phyloP scores from a whole-genome alignment of 2,113 vertebrate species.

The Dendropsophus ebraccatus region DNA sequence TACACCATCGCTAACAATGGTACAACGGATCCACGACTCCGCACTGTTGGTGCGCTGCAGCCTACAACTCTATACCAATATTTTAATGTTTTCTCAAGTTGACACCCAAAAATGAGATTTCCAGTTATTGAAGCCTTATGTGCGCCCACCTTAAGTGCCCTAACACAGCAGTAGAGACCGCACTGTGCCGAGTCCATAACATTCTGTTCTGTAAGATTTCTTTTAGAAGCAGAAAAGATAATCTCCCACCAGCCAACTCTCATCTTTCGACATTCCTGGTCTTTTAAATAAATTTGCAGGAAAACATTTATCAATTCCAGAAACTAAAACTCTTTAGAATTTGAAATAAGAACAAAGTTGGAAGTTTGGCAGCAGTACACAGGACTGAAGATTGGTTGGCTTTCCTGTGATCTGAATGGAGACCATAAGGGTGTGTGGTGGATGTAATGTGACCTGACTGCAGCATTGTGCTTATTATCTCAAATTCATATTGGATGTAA shows the following conservation, averaged over 20 bases:
- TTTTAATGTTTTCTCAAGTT: no score
- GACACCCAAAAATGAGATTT: no score
- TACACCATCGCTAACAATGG: no score
- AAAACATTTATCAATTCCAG: slow-evolving; percentile 52
- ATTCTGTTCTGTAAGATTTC: background rate
- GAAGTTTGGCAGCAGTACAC: slow-evolving; percentile 44
- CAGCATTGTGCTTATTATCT: slow-evolving; percentile 40
- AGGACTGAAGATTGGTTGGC: slow-evolving; percentile 2
- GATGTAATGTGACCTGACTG: slow-evolving; percentile 35
- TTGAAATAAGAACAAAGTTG: slow-evolving; percentile 55
- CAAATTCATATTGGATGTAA: slow-evolving; percentile 41
- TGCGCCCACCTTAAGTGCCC: background rate
- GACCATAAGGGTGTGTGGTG: slow-evolving; percentile 43
- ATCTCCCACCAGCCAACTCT: background rate
- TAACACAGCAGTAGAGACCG: background rate
- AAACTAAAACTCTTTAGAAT: slow-evolving; percentile 34
- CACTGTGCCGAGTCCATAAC: background rate
- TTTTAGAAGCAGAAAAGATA: background rate
- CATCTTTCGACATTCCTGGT: slow-evolving; percentile 13
- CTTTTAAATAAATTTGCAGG: background rate
- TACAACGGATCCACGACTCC: no score
- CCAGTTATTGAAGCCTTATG: background rate
- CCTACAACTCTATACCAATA: no score
- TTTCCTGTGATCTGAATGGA: slow-evolving; percentile 43
- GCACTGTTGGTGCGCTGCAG: no score